Conservation (phyloP, 2,888 invertebrate genomes). For the Anticlea derivata region DNA sequence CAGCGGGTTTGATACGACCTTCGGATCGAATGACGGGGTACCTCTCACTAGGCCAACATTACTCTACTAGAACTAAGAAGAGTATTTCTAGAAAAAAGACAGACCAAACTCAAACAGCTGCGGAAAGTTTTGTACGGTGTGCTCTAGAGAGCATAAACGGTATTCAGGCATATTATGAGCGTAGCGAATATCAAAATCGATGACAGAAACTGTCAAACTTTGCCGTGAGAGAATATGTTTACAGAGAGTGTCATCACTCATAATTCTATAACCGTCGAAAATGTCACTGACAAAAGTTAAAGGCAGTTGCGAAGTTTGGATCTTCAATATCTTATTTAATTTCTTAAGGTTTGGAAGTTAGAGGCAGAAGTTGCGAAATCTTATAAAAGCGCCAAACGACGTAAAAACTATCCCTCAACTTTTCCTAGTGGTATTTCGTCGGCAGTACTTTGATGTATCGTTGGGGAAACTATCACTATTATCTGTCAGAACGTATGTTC, state of each 20-base stretch:
- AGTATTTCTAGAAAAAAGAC: too few relatives aligned
- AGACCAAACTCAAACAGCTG: too few relatives aligned
- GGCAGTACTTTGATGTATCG: constrained; percentile 25
- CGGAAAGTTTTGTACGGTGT: too few relatives aligned
- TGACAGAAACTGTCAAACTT: constrained; percentile 2
- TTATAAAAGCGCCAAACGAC: constrained; percentile 22
- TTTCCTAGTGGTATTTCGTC: constrained; percentile 4
- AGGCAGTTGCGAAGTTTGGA: too few relatives aligned
- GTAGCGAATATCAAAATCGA: not conserved
- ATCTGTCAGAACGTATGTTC: constrained; percentile 21
- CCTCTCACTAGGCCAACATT: too few relatives aligned
- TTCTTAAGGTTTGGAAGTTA: constrained; percentile 1
- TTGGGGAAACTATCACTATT: constrained; percentile 20
- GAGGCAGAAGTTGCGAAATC: constrained; percentile 14
- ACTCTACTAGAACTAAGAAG: too few relatives aligned
- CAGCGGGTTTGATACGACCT: too few relatives aligned
- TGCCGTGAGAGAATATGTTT: not conserved
- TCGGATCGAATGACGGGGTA: too few relatives aligned
- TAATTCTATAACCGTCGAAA: not conserved
- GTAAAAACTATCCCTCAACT: constrained; percentile 23
- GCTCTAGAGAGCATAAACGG: too few relatives aligned
- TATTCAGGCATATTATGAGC: too few relatives aligned
- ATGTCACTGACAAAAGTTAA: not conserved
- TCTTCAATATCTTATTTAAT: constrained; percentile 5
- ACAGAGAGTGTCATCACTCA: not conserved